Evolutionary conservation across 2,797 vertebrate genomes (phyloP).

Genomic region (Lates japonicus): DNA sequence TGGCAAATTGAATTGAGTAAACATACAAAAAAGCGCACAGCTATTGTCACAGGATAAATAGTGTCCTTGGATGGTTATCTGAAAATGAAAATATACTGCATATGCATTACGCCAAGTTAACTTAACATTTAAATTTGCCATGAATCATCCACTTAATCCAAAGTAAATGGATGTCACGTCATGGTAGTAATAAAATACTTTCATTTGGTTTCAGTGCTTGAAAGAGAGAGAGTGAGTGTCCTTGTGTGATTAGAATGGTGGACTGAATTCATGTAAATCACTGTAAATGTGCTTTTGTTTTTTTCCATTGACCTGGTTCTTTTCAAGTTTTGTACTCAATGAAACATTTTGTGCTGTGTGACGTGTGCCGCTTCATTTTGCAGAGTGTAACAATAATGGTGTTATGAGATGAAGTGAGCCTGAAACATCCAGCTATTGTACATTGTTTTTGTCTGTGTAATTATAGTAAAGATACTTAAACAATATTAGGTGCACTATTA

Average conservation of each 20-base stretch:
- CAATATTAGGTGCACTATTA: slow-evolving; percentile 28
- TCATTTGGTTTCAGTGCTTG: slow-evolving; percentile 47
- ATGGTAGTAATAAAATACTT: slow-evolving; percentile 21
- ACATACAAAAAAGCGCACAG: slow-evolving; percentile 28
- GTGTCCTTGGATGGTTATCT: slow-evolving; percentile 31
- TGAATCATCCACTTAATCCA: slow-evolving; percentile 37
- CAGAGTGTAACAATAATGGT: slow-evolving; percentile 69
- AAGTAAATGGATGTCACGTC: slow-evolving; percentile 35
- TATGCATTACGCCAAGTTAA: slow-evolving; percentile 30
- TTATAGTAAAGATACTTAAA: slow-evolving; percentile 87
- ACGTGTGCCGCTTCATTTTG: slow-evolving; percentile 73
- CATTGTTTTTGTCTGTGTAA: slow-evolving; percentile 86
- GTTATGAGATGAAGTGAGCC: slow-evolving; percentile 66
- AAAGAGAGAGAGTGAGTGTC: slow-evolving; percentile 38
- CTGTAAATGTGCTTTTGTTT: slow-evolving; percentile 82
- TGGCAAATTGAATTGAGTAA: slow-evolving; percentile 26
- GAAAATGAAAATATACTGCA: slow-evolving; percentile 36
- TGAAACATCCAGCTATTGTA: slow-evolving; percentile 82
- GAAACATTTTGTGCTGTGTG: slow-evolving; percentile 74
- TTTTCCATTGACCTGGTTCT: slow-evolving; percentile 70
- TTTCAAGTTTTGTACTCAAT: slow-evolving; percentile 81
- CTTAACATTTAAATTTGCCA: slow-evolving; percentile 38
- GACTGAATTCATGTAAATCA: slow-evolving; percentile 81
- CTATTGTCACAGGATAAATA: slow-evolving; percentile 17
- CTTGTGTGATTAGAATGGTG: slow-evolving; percentile 58